Conservation (phyloP, 2,113 vertebrate species). For the Picathartes gymnocephalus region DNA sequence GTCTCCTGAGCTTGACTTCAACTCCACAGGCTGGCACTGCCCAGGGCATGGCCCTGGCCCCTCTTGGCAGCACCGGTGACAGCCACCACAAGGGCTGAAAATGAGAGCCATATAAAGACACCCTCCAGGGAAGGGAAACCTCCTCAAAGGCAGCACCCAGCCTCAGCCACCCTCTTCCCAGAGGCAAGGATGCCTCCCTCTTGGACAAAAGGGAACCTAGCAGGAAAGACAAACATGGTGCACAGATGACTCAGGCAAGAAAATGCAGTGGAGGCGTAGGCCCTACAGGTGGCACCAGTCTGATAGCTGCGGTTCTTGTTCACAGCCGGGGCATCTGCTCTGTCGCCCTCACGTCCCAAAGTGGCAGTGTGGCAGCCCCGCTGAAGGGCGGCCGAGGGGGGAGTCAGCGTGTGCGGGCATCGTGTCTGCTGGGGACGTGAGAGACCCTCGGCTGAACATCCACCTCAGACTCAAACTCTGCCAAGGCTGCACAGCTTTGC, state of each 20-base stretch:
- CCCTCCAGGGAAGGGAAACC: neutral
- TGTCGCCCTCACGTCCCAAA: fast-evolving
- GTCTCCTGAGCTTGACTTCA: neutral
- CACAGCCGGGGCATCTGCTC: neutral
- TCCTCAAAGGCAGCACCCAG: neutral
- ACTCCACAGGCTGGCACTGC: neutral
- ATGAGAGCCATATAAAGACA: conserved; percentile 18
- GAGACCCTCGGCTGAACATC: neutral
- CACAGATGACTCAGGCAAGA: neutral
- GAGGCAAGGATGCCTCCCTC: neutral
- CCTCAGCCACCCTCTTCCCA: neutral
- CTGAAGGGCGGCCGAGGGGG: fast-evolving
- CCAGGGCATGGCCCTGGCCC: fast-evolving
- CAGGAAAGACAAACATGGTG: neutral
- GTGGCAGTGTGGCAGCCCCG: fast-evolving
- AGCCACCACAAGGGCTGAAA: neutral
- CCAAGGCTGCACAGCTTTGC: neutral
- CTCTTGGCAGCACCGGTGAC: neutral
- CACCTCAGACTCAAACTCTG: neutral
- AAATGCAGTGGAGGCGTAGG: neutral
- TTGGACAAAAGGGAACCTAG: neutral
- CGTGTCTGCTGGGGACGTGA: fast-evolving
- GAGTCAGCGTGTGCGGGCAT: neutral
- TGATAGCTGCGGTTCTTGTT: neutral
- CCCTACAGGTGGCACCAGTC: neutral